phyloP scores from a whole-genome alignment of 37 sponge, comb jelly and placozoan species.

The Hormiphora californensis region DNA sequence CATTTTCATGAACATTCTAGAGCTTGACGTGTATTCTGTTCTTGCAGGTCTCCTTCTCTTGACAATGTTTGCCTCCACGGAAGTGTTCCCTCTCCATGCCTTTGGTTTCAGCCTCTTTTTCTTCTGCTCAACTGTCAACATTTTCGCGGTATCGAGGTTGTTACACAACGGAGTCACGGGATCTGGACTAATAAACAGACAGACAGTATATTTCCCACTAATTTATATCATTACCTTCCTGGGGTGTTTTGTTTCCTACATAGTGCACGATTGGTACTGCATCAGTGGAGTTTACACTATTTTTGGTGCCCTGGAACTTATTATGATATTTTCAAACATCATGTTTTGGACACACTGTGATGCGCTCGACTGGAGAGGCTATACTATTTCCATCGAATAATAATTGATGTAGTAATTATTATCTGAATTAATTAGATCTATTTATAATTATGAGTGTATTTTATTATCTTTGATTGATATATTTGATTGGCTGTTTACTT shows the following conservation, averaged over 20 bases:
- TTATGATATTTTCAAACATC: constrained; percentile 20
- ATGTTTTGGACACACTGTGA: constrained; percentile 30
- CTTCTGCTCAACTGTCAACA: constrained; percentile 18
- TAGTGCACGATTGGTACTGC: constrained; percentile 10
- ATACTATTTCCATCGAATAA: constrained; percentile 39
- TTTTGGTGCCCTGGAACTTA: constrained; percentile 14
- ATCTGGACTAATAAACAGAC: neutral
- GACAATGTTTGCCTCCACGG: constrained; percentile 52
- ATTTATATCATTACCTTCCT: constrained; percentile 7
- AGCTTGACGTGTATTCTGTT: neutral
- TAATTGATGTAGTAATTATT: too few relatives aligned
- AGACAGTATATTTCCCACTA: neutral
- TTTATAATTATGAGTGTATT: too few relatives aligned
- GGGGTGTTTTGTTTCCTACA: constrained; percentile 33
- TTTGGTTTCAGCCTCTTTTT: constrained; percentile 41
- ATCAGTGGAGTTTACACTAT: neutral
- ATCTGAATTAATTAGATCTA: too few relatives aligned
- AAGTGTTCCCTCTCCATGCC: constrained; percentile 4
- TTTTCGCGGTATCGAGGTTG: neutral
- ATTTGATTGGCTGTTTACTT: too few relatives aligned
- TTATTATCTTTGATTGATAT: too few relatives aligned
- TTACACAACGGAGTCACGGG: neutral
- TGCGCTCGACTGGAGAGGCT: neutral
- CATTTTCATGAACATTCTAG: neutral
- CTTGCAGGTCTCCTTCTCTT: constrained; percentile 41